Conservation (phyloP, 2,113 vertebrate genomes). For the Dasypus novemcinctus region DNA sequence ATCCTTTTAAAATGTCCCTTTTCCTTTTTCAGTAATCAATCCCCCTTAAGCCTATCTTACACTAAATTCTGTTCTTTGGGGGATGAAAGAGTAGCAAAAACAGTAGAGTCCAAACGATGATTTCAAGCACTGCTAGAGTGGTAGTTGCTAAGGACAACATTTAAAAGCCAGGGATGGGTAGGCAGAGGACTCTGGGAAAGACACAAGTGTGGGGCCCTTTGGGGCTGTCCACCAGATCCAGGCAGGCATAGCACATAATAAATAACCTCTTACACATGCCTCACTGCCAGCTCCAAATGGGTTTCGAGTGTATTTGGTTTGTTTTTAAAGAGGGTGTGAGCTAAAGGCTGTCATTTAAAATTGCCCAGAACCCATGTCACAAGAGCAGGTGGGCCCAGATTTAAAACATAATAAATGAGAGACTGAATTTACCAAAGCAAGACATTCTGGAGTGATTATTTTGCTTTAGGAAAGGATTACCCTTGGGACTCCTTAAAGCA, state of each 20-base stretch:
- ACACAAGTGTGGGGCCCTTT: background rate
- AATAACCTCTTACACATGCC: slow-evolving; percentile 44
- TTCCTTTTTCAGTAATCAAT: background rate
- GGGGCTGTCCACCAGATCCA: background rate
- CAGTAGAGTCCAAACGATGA: background rate
- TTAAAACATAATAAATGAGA: slow-evolving; percentile 56
- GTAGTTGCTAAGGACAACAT: background rate
- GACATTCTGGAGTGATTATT: slow-evolving; percentile 46
- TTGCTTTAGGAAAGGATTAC: slow-evolving; percentile 45
- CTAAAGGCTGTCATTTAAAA: slow-evolving; percentile 57
- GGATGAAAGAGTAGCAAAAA: background rate
- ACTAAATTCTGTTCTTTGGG: background rate
- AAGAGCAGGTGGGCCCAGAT: slow-evolving; percentile 61
- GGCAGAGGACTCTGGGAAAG: background rate
- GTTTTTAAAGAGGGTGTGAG: slow-evolving; percentile 66
- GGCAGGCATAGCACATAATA: slow-evolving; percentile 1
- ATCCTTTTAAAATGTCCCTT: background rate
- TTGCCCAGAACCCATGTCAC: background rate
- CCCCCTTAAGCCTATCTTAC: background rate
- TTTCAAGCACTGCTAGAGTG: background rate
- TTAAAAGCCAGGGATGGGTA: background rate
- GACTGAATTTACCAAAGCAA: slow-evolving; percentile 42
- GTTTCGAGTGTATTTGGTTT: slow-evolving; percentile 34
- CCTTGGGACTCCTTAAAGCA: slow-evolving; percentile 43
- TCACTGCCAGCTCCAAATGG: slow-evolving; percentile 8